A percentile compares a stretch with the other conserved stretches of the same genome.
Evolutionary conservation across 2,888 invertebrate species (phyloP).

Genomic region (Blastobasis adustella): DNA sequence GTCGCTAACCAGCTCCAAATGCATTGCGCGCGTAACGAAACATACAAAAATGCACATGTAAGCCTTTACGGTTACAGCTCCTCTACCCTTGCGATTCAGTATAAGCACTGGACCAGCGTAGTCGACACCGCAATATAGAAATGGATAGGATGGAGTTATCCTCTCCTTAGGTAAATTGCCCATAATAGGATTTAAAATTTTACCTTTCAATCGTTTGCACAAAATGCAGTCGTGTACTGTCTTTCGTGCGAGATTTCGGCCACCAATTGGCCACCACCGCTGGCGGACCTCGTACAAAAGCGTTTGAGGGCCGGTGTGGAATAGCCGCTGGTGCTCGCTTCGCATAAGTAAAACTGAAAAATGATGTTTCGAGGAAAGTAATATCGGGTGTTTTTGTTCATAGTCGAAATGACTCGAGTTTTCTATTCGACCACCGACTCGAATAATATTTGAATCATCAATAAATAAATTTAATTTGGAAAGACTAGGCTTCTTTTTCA

Average conservation of each 20-base stretch:
- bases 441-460: conserved; percentile 3
- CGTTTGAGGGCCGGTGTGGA: conserved; percentile 10
- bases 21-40: conserved; percentile 1
- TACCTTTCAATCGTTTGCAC: conserved; percentile 4
- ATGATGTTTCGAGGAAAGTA: conserved; percentile 6
- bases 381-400: conserved; percentile 11
- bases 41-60: conserved; percentile 15
- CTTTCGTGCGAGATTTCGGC: conserved; percentile 5
- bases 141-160: conserved; percentile 3
- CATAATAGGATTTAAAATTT: conserved; percentile 8
- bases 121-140: conserved; percentile 5
- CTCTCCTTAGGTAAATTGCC: conserved; percentile 9
- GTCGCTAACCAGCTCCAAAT: conserved; percentile 10
- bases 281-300: conserved; percentile 3
- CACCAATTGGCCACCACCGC: conserved; percentile 8
- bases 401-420: conserved; percentile 2
- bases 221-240: conserved; percentile 1
- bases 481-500: background rate
- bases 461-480: background rate
- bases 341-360: conserved; percentile 1
- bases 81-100: conserved; percentile 7
- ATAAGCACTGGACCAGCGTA: conserved; percentile 11
- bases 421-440: conserved; percentile 11
- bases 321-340: background rate
- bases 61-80: conserved; percentile 3